A percentile compares a stretch with the other conserved stretches of the same genome.
These are phyloP conservation scores for Polylopha cassiicola DNA, from an alignment of 2,888 invertebrate genomes.

Conservation along the genomic window DNA sequence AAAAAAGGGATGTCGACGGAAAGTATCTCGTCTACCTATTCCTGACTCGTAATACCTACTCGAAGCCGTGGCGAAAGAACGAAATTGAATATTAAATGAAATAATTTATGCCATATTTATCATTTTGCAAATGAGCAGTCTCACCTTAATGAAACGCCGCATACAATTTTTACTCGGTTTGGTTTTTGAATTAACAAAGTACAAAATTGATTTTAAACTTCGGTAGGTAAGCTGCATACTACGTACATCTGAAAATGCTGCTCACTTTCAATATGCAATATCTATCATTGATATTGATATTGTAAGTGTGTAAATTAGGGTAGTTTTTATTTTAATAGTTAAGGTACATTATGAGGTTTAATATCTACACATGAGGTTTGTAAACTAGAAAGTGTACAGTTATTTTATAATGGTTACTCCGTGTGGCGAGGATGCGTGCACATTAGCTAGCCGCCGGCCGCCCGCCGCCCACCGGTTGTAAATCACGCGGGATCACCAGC, in stretches of 20 bases:
- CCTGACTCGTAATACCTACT: slow-evolving; percentile 60
- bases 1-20: slow-evolving; percentile 68
- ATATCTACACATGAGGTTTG: background rate
- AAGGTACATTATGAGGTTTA: too few relatives aligned
- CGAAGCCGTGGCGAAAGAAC: slow-evolving; percentile 64
- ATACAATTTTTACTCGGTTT: slow-evolving; percentile 44
- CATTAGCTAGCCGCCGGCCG: slow-evolving; percentile 34
- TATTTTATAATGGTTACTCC: background rate
- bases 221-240: too few relatives aligned
- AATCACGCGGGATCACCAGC: slow-evolving; percentile 59
- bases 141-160: slow-evolving; percentile 73
- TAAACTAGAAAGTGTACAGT: background rate
- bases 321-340: too few relatives aligned
- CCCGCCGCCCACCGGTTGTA: slow-evolving; percentile 36
- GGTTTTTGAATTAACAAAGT: slow-evolving; percentile 12
- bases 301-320: too few relatives aligned
- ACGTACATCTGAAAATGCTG: too few relatives aligned
- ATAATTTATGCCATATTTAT: slow-evolving; percentile 79
- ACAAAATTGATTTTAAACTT: too few relatives aligned
- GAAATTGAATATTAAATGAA: slow-evolving; percentile 78
- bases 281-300: too few relatives aligned
- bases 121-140: slow-evolving; percentile 75
- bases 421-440: slow-evolving; percentile 35
- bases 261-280: too few relatives aligned
- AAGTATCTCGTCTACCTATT: slow-evolving; percentile 48